These are phyloP conservation scores for Anseranas semipalmata DNA, from an alignment of 2,113 vertebrate genomes.

Conservation along the genomic window DNA sequence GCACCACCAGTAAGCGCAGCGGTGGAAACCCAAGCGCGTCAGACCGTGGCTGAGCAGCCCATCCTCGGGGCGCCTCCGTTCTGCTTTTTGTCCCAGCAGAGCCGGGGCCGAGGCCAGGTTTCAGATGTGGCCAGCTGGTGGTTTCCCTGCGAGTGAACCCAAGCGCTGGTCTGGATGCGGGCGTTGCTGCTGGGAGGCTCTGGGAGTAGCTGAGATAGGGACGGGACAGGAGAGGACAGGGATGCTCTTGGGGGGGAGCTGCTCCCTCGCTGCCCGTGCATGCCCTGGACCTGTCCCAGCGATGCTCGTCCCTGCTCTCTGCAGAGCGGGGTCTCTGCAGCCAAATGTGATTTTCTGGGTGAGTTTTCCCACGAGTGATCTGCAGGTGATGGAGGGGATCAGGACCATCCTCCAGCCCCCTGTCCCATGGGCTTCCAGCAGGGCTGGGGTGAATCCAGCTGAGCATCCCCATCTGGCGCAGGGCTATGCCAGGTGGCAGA, in stretches of 20 bases:
- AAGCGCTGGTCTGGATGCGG: background rate
- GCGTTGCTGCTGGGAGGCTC: background rate
- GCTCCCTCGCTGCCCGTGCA: accelerated
- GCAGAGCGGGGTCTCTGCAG: no score
- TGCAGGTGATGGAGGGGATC: background rate
- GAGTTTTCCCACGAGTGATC: accelerated
- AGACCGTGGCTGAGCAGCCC: background rate
- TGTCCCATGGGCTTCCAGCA: background rate
- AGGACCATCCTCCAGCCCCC: background rate
- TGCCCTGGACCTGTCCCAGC: background rate
- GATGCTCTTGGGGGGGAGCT: accelerated
- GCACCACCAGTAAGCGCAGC: accelerated
- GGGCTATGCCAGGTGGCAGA: background rate
- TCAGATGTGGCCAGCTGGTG: no score
- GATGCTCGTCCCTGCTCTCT: background rate
- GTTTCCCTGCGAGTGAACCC: background rate
- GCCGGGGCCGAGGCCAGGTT: no score
- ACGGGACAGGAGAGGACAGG: background rate
- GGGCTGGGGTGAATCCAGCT: background rate
- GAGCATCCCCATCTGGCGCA: background rate
- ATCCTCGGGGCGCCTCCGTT: background rate
- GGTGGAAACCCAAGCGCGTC: accelerated
- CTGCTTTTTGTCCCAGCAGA: no score
- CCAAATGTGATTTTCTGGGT: background rate
- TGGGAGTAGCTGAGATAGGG: no score